Evolutionary conservation across 2,888 invertebrate genomes (phyloP).

Genomic region (Hirtodrosophila duncani): DNA sequence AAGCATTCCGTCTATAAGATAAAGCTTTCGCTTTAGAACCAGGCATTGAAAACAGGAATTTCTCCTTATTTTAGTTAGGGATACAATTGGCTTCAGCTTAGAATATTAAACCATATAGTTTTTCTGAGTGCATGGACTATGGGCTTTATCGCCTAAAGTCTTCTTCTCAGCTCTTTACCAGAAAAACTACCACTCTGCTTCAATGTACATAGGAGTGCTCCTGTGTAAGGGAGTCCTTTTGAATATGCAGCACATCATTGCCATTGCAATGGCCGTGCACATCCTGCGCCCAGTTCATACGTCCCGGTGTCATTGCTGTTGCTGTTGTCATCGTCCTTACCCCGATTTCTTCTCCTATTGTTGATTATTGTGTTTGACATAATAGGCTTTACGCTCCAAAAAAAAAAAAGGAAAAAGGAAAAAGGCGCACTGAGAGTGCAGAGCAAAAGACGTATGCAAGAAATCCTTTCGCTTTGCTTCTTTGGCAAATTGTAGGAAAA

Average conservation of each 20-base stretch:
- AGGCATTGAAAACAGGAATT: too few relatives aligned
- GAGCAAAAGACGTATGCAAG: slow-evolving; percentile 28
- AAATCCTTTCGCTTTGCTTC: slow-evolving; percentile 58
- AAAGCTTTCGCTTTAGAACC: too few relatives aligned
- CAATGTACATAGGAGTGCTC: slow-evolving; percentile 24
- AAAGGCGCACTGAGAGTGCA: slow-evolving; percentile 1
- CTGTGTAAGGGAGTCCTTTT: slow-evolving; percentile 42
- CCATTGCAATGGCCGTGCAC: slow-evolving; percentile 34
- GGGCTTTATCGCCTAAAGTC: too few relatives aligned
- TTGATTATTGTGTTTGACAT: slow-evolving; percentile 73
- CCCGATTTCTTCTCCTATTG: too few relatives aligned
- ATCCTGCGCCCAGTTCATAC: slow-evolving; percentile 41
- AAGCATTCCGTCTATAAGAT: too few relatives aligned
- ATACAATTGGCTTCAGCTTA: too few relatives aligned
- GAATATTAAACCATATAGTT: too few relatives aligned
- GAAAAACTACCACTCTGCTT: too few relatives aligned
- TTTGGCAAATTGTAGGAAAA: slow-evolving; percentile 67
- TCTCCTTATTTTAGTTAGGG: too few relatives aligned
- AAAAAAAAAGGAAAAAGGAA: slow-evolving; percentile 25
- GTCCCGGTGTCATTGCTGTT: slow-evolving; percentile 42
- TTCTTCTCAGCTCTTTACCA: too few relatives aligned
- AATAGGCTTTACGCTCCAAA: slow-evolving; percentile 71
- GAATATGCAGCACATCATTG: slow-evolving; percentile 60
- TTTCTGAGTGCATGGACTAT: too few relatives aligned
- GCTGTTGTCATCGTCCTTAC: slow-evolving; percentile 35